A percentile compares a stretch with the other conserved stretches of the same genome.
Conservation (phyloP, 2,797 vertebrate species). For the Pangasius larnaudii region DNA sequence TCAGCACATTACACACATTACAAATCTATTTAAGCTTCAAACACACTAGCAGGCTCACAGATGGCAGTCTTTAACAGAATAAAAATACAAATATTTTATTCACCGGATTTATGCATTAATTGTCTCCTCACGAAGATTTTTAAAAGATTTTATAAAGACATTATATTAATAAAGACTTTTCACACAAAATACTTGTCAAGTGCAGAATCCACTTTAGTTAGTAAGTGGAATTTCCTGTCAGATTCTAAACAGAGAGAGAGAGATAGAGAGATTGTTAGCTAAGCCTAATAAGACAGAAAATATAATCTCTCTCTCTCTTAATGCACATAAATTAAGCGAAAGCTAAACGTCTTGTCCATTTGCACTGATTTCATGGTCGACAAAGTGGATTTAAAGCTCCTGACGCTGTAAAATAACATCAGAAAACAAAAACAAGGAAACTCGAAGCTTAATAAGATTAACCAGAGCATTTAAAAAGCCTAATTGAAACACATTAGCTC, state of each 20-base stretch:
- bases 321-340: constrained; percentile 1
- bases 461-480: constrained; percentile 27
- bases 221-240: background rate
- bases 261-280: background rate
- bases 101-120: background rate
- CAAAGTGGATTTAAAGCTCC: background rate
- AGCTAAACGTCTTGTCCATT: constrained; percentile 9
- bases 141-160: background rate
- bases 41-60: background rate
- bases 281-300: constrained; percentile 2
- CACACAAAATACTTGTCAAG: background rate
- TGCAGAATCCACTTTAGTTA: background rate
- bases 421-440: constrained; percentile 7
- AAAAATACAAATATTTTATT: background rate
- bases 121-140: background rate
- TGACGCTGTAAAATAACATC: constrained; percentile 15
- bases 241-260: background rate
- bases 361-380: constrained; percentile 3
- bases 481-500: constrained; percentile 53
- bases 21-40: background rate
- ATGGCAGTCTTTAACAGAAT: background rate
- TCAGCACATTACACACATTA: background rate
- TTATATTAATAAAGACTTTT: background rate
- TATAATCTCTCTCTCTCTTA: background rate
- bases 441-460: constrained; percentile 12